Evolutionary conservation across 2,797 vertebrate species (phyloP), one percentile per base, ranked within the genome.

Genomic region (Danio albolineatus): DNA sequence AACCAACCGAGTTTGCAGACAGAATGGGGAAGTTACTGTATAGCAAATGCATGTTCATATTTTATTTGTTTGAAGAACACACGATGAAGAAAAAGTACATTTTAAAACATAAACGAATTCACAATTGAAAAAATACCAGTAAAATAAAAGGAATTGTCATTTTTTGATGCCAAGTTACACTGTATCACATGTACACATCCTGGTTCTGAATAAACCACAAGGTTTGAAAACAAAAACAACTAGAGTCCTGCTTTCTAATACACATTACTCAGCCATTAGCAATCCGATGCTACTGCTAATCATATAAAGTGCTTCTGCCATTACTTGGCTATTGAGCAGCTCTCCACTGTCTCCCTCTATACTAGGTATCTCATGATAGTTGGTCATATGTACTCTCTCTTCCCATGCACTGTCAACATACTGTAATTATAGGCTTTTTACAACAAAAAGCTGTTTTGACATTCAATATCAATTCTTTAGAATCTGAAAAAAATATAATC

Each of bases 301-400:
- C 61, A 16, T 67, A 73, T 17, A 41, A 61, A 82, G 41, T 17
- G 36, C 76, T 44, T 67, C 59, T 60, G 43, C 43, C 36, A 61
- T 41, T 62, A n/a, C 28, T 53, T 28, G 65, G 38, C 36, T 70
- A 70, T 41, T 7, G 17, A 70, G 57, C 10, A 16, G 49, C 36
- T 41, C 56, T 62, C 17, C 21, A 4, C 16, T 6, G 7, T 53
- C 7, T 39, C 38, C 7, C 49, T 48, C n/a, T 16, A 36, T 41
- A 36, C n/a, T 51, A n/a, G 43, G n/a, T 70, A 19, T 65, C 54
- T 41, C 10, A 73, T 41, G 60, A 48, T 36, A 43, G 44, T 8
- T 53, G 44, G 51, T 69, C 21, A 48, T 28, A 28, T 28, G 3
- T 28, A 28, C 28, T 28, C 28, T 54, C 16, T 76, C 21, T 5